Evolutionary conservation across 2,888 invertebrate species (phyloP).

Genomic region (Aproaerema taeniolella): DNA sequence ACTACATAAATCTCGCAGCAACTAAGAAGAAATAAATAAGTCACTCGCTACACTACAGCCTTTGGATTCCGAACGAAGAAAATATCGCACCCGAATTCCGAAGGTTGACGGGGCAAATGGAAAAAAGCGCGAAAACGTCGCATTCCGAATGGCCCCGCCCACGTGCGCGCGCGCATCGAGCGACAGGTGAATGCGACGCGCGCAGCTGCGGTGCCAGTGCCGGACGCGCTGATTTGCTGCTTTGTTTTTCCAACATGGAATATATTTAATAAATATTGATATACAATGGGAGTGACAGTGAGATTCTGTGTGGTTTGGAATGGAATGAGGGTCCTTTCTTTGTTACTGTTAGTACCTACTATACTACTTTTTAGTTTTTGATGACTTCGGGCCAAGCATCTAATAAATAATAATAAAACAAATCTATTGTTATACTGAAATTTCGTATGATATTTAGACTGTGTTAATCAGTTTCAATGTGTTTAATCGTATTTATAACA

Average conservation of each 20-base stretch:
- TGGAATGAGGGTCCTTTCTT: slow-evolving; percentile 29
- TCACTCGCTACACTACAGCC: slow-evolving; percentile 66
- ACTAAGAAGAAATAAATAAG: slow-evolving; percentile 55
- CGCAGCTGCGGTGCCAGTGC: slow-evolving; percentile 42
- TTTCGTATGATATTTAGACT: too few species aligned
- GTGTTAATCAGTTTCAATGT: too few species aligned
- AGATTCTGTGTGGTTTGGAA: slow-evolving; percentile 36
- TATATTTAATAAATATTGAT: slow-evolving; percentile 64
- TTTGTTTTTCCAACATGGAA: slow-evolving; percentile 54
- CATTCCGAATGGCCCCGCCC: slow-evolving; percentile 60
- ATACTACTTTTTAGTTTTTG: too few species aligned
- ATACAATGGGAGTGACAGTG: slow-evolving; percentile 60
- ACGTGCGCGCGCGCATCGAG: slow-evolving; percentile 47
- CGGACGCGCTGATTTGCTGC: slow-evolving; percentile 55
- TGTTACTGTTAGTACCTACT: too few species aligned
- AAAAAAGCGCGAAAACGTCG: slow-evolving; percentile 60
- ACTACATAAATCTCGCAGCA: slow-evolving; percentile 55
- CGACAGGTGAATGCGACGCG: slow-evolving; percentile 72
- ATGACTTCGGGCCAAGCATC: too few species aligned
- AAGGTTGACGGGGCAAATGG: slow-evolving; percentile 55
- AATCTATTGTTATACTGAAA: too few species aligned
- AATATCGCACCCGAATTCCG: slow-evolving; percentile 77
- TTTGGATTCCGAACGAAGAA: slow-evolving; percentile 67
- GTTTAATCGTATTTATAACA: too few species aligned
- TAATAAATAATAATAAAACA: too few species aligned